Conservation (phyloP, 2,113 vertebrate species). For the Scartelaos histophorus region DNA sequence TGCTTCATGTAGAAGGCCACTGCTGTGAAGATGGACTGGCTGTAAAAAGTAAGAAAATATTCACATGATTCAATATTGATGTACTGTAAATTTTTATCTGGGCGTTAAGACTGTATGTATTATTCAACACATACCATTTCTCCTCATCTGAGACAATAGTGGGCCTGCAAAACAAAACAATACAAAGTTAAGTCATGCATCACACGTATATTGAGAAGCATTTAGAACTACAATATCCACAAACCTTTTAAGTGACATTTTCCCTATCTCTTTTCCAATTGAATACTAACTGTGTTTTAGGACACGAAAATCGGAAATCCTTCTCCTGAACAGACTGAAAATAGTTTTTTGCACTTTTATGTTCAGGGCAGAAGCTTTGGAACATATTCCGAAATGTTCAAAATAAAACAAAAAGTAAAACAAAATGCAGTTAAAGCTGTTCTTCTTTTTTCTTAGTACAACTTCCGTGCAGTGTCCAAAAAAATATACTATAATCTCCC, state of each 20-base stretch:
- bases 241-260: slow-evolving; percentile 70
- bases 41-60: slow-evolving; percentile 39
- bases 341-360: slow-evolving; percentile 50
- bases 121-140: slow-evolving; percentile 78
- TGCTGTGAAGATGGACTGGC: slow-evolving; percentile 81
- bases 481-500: slow-evolving; percentile 33
- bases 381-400: slow-evolving; percentile 72
- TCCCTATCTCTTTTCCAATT: slow-evolving; percentile 56
- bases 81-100: neutral
- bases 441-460: slow-evolving; percentile 15
- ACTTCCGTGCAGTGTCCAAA: neutral
- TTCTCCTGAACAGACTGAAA: slow-evolving; percentile 65
- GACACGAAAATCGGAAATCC: slow-evolving; percentile 68
- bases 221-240: slow-evolving; percentile 4
- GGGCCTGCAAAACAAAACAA: slow-evolving; percentile 70
- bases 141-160: slow-evolving; percentile 83
- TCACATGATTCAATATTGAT: neutral
- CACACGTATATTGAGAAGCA: neutral
- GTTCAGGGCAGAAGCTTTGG: slow-evolving; percentile 65
- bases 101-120: neutral
- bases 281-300: slow-evolving; percentile 62
- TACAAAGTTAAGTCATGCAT: slow-evolving; percentile 19
- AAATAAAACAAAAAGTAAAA: slow-evolving; percentile 2
- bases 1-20: slow-evolving; percentile 87
- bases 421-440: slow-evolving; percentile 57